A percentile compares a stretch with the other conserved stretches of the same genome.
Conservation (phyloP, 2,113 vertebrate genomes). For the Euleptes europaea region DNA sequence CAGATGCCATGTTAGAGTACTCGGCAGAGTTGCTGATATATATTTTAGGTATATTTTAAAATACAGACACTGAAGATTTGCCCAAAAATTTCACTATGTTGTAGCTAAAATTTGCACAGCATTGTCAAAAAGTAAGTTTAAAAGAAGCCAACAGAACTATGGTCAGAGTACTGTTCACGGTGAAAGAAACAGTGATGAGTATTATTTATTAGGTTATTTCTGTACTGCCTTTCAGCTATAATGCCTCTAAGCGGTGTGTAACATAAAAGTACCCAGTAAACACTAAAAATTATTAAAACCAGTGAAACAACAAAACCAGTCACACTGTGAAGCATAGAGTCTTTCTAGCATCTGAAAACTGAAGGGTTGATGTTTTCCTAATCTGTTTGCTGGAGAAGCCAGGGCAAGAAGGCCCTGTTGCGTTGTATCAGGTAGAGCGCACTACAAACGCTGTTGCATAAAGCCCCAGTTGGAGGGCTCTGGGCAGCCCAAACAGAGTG, state of each 20-base stretch:
- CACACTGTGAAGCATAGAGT: too few relatives aligned
- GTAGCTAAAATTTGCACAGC: not conserved
- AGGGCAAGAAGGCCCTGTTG: not conserved
- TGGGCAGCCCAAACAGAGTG: not conserved
- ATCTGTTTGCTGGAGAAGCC: not conserved
- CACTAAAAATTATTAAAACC: too few relatives aligned
- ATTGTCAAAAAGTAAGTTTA: not conserved
- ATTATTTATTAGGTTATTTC: not conserved
- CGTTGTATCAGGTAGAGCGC: not conserved
- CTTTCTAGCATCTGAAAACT: not conserved
- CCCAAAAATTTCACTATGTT: not conserved
- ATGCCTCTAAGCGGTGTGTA: too few relatives aligned
- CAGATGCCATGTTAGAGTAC: not conserved
- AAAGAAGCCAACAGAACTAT: not conserved
- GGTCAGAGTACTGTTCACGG: not conserved
- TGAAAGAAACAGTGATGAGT: not conserved
- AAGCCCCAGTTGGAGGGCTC: not conserved
- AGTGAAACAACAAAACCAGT: too few relatives aligned
- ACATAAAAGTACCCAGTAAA: too few relatives aligned
- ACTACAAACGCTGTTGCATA: not conserved
- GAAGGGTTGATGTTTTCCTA: not conserved
- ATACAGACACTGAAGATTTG: not conserved
- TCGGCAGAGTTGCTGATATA: not conserved
- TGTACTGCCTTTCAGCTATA: too few relatives aligned
- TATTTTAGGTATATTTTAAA: not conserved